These are phyloP conservation scores for Limnephilus lunatus DNA, from an alignment of 2,888 invertebrate species.

Conservation along the genomic window DNA sequence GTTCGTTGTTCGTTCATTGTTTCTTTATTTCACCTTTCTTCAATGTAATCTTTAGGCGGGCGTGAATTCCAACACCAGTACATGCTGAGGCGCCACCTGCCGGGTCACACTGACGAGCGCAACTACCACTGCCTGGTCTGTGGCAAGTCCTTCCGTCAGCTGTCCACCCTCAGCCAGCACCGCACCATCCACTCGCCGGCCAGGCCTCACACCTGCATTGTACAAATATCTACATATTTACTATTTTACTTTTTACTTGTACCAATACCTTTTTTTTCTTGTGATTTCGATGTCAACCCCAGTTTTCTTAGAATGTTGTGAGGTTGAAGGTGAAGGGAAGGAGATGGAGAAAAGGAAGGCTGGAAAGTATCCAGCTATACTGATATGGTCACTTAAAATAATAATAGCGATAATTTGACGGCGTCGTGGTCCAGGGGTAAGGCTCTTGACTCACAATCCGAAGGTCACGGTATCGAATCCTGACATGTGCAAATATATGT, in stretches of 20 bases:
- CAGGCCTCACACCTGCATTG: slow-evolving; percentile 85
- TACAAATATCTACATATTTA: slow-evolving; percentile 66
- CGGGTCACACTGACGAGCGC: slow-evolving; percentile 86
- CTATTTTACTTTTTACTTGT: neutral
- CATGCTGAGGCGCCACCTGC: slow-evolving; percentile 85
- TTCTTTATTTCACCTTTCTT: neutral
- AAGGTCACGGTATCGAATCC: too few species aligned
- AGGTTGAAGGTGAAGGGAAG: too few species aligned
- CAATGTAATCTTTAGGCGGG: slow-evolving; percentile 72
- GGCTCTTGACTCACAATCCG: too few species aligned
- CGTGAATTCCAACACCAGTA: slow-evolving; percentile 88
- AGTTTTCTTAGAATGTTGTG: too few species aligned
- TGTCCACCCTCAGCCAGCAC: slow-evolving; percentile 87
- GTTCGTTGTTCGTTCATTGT: neutral
- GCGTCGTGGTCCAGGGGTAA: too few species aligned
- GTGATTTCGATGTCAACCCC: neutral
- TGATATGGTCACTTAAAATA: too few species aligned
- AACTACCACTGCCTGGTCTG: slow-evolving; percentile 86
- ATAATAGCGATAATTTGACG: too few species aligned
- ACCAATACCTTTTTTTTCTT: neutral
- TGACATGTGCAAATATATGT: too few species aligned
- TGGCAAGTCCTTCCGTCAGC: slow-evolving; percentile 85
- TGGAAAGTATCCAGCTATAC: too few species aligned
- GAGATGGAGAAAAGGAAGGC: too few species aligned
- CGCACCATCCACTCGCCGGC: slow-evolving; percentile 88